These are phyloP conservation scores for Decapterus maruadsi DNA, from an alignment of 2,797 vertebrate genomes.

Conservation along the genomic window DNA sequence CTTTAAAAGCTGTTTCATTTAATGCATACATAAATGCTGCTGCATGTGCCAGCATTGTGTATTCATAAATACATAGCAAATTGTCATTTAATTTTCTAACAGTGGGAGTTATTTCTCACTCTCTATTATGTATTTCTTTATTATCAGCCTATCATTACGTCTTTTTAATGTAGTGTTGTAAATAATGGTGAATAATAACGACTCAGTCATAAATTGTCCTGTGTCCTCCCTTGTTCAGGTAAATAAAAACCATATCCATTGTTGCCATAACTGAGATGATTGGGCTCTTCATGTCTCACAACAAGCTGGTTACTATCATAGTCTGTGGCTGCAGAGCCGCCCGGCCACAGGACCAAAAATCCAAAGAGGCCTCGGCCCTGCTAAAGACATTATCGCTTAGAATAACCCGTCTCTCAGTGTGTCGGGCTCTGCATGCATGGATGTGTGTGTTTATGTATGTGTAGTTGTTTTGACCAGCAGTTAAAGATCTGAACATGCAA, in stretches of 20 bases:
- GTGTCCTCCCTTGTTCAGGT: conserved; percentile 21
- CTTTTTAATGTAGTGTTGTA: background rate
- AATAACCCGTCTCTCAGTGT: conserved; percentile 70
- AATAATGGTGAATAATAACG: background rate
- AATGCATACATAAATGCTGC: background rate
- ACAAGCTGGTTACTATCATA: conserved; percentile 45
- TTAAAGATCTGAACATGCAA: conserved; percentile 77
- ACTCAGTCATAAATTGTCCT: background rate
- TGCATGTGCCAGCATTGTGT: background rate
- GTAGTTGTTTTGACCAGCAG: conserved; percentile 74
- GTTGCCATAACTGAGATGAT: conserved; percentile 50
- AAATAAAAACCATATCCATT: conserved; percentile 43
- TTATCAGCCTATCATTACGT: background rate
- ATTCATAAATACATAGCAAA: background rate
- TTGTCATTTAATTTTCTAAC: background rate
- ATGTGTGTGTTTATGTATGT: conserved; percentile 39
- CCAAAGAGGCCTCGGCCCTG: conserved; percentile 64
- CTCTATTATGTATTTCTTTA: background rate
- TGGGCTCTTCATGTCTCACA: conserved; percentile 40
- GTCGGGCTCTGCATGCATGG: conserved; percentile 24
- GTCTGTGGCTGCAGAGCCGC: conserved; percentile 56
- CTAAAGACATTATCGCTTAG: conserved; percentile 81
- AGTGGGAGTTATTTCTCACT: background rate
- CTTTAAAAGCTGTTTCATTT: background rate
- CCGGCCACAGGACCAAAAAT: conserved; percentile 51